A percentile compares a stretch with the other conserved stretches of the same genome.
These are phyloP conservation scores for Apocrypta bakeri DNA, from an alignment of 1,140 invertebrate species.

Conservation along the genomic window DNA sequence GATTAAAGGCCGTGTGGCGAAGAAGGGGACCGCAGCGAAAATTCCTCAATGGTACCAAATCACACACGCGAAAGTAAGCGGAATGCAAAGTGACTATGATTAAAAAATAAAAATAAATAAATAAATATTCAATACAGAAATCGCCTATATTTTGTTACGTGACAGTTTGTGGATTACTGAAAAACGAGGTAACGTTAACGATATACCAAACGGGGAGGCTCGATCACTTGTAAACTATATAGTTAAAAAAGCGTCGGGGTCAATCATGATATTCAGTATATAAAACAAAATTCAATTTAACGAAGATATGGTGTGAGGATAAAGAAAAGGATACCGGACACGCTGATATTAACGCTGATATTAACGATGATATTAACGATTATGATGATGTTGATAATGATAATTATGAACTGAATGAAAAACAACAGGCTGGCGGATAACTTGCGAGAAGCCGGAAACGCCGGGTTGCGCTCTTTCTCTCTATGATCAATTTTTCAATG, in stretches of 20 bases:
- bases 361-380: too few relatives aligned
- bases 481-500: conserved; percentile 61
- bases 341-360: too few relatives aligned
- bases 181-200: neutral
- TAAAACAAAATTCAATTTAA: neutral
- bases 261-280: conserved; percentile 4
- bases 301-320: too few relatives aligned
- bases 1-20: conserved; percentile 12
- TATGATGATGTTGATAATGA: too few relatives aligned
- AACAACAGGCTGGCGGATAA: conserved; percentile 60
- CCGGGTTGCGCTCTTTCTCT: conserved; percentile 62
- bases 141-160: conserved; percentile 50
- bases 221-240: conserved; percentile 19
- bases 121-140: conserved; percentile 30
- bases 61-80: conserved; percentile 35
- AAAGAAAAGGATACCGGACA: too few relatives aligned
- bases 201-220: conserved; percentile 27
- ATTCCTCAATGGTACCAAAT: conserved; percentile 19
- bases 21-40: conserved; percentile 5
- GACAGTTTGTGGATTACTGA: conserved; percentile 3
- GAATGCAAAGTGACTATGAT: conserved; percentile 28
- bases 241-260: conserved; percentile 31
- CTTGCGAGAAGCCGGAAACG: conserved; percentile 63
- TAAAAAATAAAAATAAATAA: conserved; percentile 27
- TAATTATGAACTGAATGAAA: conserved; percentile 38